Conservation (phyloP, 2,113 vertebrate genomes). For the Eubucco bourcierii region DNA sequence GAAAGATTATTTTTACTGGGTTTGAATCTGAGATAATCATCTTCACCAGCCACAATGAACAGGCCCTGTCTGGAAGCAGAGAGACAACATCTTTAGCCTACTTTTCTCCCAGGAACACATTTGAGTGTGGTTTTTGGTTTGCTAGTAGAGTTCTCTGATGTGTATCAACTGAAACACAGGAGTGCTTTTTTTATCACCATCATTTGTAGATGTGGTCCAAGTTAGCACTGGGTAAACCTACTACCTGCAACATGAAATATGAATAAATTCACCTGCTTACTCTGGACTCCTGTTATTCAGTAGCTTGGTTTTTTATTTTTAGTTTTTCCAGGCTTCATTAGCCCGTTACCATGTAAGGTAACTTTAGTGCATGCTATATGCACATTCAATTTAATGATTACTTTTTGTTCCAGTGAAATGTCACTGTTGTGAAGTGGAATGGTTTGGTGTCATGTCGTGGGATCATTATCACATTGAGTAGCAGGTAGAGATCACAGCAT, state of each 20-base stretch:
- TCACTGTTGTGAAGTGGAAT: not conserved
- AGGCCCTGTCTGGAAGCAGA: slow-evolving; percentile 52
- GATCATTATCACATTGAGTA: not conserved
- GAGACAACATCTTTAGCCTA: slow-evolving; percentile 50
- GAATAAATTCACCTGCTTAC: slow-evolving; percentile 65
- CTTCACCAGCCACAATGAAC: slow-evolving; percentile 49
- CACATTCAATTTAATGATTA: not conserved
- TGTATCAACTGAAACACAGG: slow-evolving; percentile 50
- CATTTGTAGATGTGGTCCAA: slow-evolving; percentile 67
- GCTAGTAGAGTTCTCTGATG: slow-evolving; percentile 56
- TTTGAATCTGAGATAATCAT: slow-evolving; percentile 59
- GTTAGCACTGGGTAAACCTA: slow-evolving; percentile 3
- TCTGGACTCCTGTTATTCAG: not conserved
- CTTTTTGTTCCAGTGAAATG: not conserved
- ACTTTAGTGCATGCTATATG: not conserved
- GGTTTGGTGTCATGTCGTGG: not conserved
- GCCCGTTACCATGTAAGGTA: not conserved
- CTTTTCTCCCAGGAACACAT: slow-evolving; percentile 40
- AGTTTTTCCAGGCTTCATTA: not conserved
- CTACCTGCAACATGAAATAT: not conserved
- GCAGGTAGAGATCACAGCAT: not conserved
- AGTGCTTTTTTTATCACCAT: slow-evolving; percentile 45
- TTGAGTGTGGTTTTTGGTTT: slow-evolving; percentile 61
- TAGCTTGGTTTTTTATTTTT: not conserved
- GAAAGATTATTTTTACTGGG: slow-evolving; percentile 38